phyloP scores from a whole-genome alignment of 2,797 vertebrate species.

The Kryptopterus vitreolus region DNA sequence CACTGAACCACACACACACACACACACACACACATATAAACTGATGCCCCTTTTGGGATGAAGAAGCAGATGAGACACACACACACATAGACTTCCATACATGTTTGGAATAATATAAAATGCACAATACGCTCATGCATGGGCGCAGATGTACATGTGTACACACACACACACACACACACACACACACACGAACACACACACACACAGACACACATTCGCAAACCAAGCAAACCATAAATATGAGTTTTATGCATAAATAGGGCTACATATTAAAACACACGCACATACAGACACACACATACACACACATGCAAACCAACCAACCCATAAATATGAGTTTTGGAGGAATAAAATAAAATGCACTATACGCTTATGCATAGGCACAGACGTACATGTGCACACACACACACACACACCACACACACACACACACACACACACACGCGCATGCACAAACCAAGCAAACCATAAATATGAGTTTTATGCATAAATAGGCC shows the following conservation, averaged over 20 bases:
- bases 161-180: constrained; percentile 45
- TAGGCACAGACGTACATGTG: too few relatives aligned
- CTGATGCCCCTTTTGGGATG: constrained; percentile 23
- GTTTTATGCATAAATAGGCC: constrained; percentile 47
- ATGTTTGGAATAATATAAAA: constrained; percentile 29
- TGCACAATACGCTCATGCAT: constrained; percentile 40
- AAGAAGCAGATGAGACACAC: constrained; percentile 21
- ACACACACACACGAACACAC: constrained; percentile 48
- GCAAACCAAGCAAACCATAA: constrained; percentile 47
- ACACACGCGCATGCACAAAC: constrained; percentile 45
- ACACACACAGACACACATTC: constrained; percentile 33
- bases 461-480: constrained; percentile 46
- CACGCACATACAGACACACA: too few relatives aligned
- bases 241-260: constrained; percentile 49
- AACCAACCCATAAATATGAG: constrained; percentile 44
- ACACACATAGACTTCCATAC: constrained; percentile 8
- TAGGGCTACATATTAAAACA: constrained; percentile 49
- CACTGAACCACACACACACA: constrained; percentile 40
- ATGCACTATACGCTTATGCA: too few relatives aligned
- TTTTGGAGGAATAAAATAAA: too few relatives aligned
- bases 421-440: constrained; percentile 39
- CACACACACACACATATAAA: constrained; percentile 41
- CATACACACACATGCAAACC: constrained; percentile 72
- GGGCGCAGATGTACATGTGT: constrained; percentile 32
- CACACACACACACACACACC: too few relatives aligned